Base-by-base conservation (phyloP, 1,140 invertebrate species). In the Anastrepha ludens region DNA sequence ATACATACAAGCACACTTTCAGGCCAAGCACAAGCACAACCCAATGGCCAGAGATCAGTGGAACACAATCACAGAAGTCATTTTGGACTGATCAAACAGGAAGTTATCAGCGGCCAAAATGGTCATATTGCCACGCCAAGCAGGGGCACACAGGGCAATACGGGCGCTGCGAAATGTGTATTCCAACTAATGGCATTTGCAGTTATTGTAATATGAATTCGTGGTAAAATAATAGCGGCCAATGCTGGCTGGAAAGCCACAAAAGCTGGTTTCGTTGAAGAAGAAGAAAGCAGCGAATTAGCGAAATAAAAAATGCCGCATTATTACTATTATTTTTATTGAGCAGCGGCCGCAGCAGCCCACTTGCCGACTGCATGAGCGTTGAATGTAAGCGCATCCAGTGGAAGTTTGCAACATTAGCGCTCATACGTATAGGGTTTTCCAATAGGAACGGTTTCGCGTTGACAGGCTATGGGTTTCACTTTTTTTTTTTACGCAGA, bases 291-390 rank as follows among this genome's bases (percentile, higher is more conserved):
- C 17, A 47, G 41, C 41, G 67, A 44, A 44, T 74, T 74, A 39
- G 67, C 67, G 67, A 74, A 70, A 70, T 70, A 29, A 39, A 74
- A 74, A 62, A 74, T 74, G 67, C 41, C 39, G 67, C 39, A 44
- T 74, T 74, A 74, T 74, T 74, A 74, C 41, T 74, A 74, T 74
- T 74, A 74, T 74, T 47, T 74, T 15, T 44, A 74, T 74, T 67
- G 64, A 67, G 67, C 67, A 47, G 67, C 41, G 41, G 67, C 39
- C 11, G 39, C 39, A 70, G 41, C 67, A 74, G 17, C 67, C 67
- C 67, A 74, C 67, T 74, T 74, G 44, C 67, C 15, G 41, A 41
- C 67, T 44, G 67, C 67, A 47, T n/a, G 60, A 62, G 15, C 60
- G 15, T 4, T n/a, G 60, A n/a, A 17, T 62, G 60, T 4, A 62